These are phyloP conservation scores for Chroicocephalus ridibundus DNA, from an alignment of 2,113 vertebrate genomes.

Conservation along the genomic window DNA sequence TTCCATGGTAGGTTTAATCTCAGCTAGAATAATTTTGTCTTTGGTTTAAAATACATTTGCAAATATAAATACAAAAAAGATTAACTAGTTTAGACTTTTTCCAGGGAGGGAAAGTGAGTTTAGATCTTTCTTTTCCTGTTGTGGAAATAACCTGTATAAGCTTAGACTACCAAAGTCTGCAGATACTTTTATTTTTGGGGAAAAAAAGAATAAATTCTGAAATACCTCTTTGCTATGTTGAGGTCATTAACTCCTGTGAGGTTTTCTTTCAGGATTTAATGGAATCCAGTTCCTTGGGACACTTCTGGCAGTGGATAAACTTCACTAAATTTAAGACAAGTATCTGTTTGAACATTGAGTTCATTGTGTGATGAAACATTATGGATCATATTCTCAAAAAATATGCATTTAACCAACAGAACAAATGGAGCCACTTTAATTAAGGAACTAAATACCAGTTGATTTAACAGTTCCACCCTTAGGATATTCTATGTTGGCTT, in stretches of 20 bases:
- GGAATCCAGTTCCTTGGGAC: not conserved
- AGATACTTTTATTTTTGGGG: not conserved
- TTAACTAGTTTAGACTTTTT: not conserved
- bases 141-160: not conserved
- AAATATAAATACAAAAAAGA: not conserved
- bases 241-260: not conserved
- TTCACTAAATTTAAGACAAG: not conserved
- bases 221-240: not conserved
- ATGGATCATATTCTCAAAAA: not conserved
- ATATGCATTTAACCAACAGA: not conserved
- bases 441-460: not conserved
- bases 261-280: not conserved
- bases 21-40: not conserved
- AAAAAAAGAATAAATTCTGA: fast-evolving
- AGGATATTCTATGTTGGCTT: not conserved
- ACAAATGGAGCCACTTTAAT: not conserved
- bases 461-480: not conserved
- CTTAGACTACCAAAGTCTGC: not conserved
- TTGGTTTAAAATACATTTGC: not conserved
- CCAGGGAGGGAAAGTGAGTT: fast-evolving
- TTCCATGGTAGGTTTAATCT: not conserved
- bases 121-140: not conserved
- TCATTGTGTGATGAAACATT: not conserved
- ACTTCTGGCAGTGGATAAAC: not conserved
- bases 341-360: not conserved